These are phyloP conservation scores for Salmo trutta DNA, from an alignment of 2,797 vertebrate genomes.

Conservation along the genomic window DNA sequence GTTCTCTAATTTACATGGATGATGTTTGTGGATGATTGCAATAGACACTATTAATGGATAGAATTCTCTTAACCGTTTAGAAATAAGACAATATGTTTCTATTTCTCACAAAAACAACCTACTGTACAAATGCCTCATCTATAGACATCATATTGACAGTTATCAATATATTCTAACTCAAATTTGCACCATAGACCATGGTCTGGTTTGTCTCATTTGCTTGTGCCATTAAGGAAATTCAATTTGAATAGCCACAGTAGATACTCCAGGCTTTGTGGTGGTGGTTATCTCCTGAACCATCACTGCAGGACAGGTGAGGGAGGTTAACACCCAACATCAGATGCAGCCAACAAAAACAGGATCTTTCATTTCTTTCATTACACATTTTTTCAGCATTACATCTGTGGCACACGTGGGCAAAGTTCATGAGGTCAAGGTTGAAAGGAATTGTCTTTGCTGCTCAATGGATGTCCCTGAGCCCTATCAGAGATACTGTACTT, in stretches of 20 bases:
- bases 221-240: conserved; percentile 1
- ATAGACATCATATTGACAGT: not conserved
- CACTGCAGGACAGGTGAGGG: not conserved
- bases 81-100: not conserved
- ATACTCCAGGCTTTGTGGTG: not conserved
- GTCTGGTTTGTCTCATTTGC: not conserved
- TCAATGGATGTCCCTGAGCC: not conserved
- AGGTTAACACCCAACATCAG: not conserved
- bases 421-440: not conserved
- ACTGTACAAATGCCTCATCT: not conserved
- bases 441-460: not conserved
- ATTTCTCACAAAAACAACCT: not conserved
- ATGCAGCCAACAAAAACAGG: not conserved
- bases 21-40: not conserved
- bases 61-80: not conserved
- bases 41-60: not conserved
- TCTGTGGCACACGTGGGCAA: not conserved
- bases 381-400: not conserved
- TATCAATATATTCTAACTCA: not conserved
- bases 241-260: conserved; percentile 1
- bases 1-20: not conserved
- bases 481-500: no score
- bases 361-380: not conserved
- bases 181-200: not conserved
- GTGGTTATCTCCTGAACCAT: not conserved